A percentile compares a stretch with the other conserved stretches of the same genome.
Evolutionary conservation across 1,140 invertebrate species (phyloP).

Genomic region (Hylaeus anthracinus): DNA sequence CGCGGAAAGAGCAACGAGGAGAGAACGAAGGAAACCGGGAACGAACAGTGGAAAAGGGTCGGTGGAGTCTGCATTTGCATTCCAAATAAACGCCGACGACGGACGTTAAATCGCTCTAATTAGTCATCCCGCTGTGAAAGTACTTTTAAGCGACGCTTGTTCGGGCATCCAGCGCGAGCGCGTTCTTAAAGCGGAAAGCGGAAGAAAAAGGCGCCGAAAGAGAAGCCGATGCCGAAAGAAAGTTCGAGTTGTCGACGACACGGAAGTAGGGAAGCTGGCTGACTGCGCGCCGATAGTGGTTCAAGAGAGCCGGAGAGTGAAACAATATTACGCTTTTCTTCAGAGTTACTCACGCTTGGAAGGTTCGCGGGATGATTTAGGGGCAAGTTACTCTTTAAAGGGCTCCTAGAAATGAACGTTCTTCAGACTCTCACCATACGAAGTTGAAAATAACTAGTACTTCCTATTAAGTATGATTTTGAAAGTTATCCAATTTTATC

Average conservation of each 20-base stretch:
- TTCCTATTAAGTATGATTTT: too few relatives aligned
- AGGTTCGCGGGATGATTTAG: neutral
- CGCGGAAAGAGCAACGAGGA: conserved; percentile 9
- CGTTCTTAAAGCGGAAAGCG: conserved; percentile 54
- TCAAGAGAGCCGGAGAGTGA: neutral
- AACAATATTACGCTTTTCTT: neutral
- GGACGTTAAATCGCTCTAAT: conserved; percentile 66
- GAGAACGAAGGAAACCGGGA: neutral
- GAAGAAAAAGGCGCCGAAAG: conserved; percentile 51
- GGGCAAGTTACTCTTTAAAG: too few relatives aligned
- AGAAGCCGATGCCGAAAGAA: conserved; percentile 40
- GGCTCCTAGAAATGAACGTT: too few relatives aligned
- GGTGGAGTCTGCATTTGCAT: conserved; percentile 58
- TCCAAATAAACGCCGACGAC: conserved; percentile 64
- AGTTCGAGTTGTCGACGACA: neutral
- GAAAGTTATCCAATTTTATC: too few relatives aligned
- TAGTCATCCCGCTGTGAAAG: conserved; percentile 65
- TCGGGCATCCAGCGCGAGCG: conserved; percentile 44
- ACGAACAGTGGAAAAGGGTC: conserved; percentile 24
- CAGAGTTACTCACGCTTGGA: neutral
- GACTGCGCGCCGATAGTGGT: neutral
- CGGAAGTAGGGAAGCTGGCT: neutral
- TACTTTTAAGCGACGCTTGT: conserved; percentile 64
- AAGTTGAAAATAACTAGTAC: too few relatives aligned
- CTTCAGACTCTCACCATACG: too few relatives aligned